Evolutionary conservation across 2,113 vertebrate genomes (phyloP), one percentile per base, ranked within the genome.

Genomic region (Seriola aureovittata): DNA sequence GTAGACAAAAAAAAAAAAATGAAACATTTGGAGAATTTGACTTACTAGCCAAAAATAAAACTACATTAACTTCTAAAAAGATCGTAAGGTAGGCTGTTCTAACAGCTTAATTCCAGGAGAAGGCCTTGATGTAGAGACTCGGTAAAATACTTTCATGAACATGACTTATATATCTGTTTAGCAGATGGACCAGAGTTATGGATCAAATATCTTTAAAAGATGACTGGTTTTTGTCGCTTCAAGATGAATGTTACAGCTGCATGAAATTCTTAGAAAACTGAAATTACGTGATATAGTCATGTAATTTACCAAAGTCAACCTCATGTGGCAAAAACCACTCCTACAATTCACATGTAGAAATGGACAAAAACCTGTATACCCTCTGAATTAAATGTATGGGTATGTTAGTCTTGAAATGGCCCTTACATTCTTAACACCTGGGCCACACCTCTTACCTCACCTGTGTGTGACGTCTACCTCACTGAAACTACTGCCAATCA

Each of bases 141-240:
- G 23, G 48, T 32, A 34, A 50, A 46, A 12, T 17, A 23, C 42
- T 80, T 81, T 76, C 6, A 60, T 67, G 14, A 81, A 67, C 60
- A 85, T 62, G 46, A 36, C 78, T 76, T 71, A 34, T 1, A n/a
- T 34, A 62, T 34, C 4, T n/a, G 40, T 14, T 60, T 21, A 34
- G 5, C 19, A n/a, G 23, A 29, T 29, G 19, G 23, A 48, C 9
- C 14, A 38, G n/a, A 40, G 13, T 36, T 36, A 36, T 14, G 1
- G n/a, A 54, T 14, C 10, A 54, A 19, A 69, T 54, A 5, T 46
- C 34, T 46, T 16, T 14, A 16, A 44, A 16, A 16, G 4, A 46
- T 11, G 4, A 44, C 42, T 16, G 3, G 13, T 40, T 29, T 64
- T 13, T 40, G 19, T 38, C 0, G 7, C 40, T 63, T 63, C 17